Conservation (phyloP, 2,797 vertebrate genomes). For the Graptemys geographica region DNA sequence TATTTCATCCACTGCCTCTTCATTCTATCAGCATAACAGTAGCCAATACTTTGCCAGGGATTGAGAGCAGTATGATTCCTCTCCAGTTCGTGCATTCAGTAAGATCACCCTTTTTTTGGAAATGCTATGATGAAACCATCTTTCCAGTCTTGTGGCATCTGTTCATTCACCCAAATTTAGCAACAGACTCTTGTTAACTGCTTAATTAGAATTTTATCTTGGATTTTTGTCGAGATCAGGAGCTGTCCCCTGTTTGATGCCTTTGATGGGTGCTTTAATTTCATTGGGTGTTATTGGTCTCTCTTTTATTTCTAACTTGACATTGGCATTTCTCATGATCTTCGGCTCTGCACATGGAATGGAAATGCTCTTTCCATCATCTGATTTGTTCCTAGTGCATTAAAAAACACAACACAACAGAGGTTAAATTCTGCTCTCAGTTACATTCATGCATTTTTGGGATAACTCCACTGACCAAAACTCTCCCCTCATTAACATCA, state of each 20-base stretch:
- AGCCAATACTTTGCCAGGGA: background rate
- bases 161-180: background rate
- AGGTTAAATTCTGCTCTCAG: constrained; percentile 19
- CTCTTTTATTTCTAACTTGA: no score
- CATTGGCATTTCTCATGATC: background rate
- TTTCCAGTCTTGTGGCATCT: background rate
- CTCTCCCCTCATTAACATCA: background rate
- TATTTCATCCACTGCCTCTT: background rate
- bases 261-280: no score
- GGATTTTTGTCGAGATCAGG: background rate
- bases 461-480: constrained; percentile 26
- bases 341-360: background rate
- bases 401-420: constrained; percentile 19
- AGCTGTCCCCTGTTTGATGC: no score
- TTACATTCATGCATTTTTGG: background rate
- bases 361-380: background rate
- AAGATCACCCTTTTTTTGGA: background rate
- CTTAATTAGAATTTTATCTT: background rate
- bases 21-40: background rate
- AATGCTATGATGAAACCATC: background rate
- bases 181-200: background rate
- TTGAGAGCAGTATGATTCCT: background rate
- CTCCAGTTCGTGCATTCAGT: background rate
- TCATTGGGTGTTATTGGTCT: no score
- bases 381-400: background rate